Conservation (phyloP, 2,888 invertebrate genomes). For the Opisthograptis luteolata region DNA sequence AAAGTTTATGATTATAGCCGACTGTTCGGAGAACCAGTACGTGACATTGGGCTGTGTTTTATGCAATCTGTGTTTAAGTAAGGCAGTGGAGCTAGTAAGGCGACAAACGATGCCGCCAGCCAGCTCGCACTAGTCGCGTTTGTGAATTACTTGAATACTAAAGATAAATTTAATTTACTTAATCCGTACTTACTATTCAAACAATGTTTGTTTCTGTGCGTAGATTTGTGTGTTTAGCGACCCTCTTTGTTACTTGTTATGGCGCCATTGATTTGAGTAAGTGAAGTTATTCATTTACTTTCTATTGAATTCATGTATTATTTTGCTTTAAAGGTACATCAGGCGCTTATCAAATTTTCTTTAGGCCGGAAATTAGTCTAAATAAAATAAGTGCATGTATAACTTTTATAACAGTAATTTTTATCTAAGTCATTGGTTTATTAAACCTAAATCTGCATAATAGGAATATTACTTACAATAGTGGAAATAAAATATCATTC, state of each 20-base stretch:
- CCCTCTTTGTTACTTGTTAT: constrained; percentile 45
- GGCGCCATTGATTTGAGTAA: constrained; percentile 64
- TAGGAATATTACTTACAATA: too few relatives aligned
- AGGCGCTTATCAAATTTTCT: too few relatives aligned
- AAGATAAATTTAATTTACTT: background rate
- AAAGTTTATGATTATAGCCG: constrained; percentile 28
- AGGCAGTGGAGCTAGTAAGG: constrained; percentile 31
- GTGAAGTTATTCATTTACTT: constrained; percentile 36
- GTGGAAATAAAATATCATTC: too few relatives aligned
- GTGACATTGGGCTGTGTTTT: constrained; percentile 61
- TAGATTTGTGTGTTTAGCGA: constrained; percentile 42
- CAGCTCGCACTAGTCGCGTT: constrained; percentile 39
- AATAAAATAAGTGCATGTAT: too few relatives aligned
- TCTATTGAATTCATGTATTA: background rate
- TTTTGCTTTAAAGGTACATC: too few relatives aligned
- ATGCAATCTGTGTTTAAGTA: constrained; percentile 53
- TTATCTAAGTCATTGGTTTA: too few relatives aligned
- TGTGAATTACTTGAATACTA: constrained; percentile 7
- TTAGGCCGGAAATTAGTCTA: too few relatives aligned
- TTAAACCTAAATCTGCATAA: too few relatives aligned
- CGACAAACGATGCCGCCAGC: constrained; percentile 44
- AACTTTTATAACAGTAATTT: too few relatives aligned
- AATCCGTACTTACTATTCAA: background rate
- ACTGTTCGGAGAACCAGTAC: constrained; percentile 53
- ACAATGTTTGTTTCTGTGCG: constrained; percentile 23